Base-by-base conservation (phyloP, 2,888 invertebrate genomes). In the Pilophorus perplexus region DNA sequence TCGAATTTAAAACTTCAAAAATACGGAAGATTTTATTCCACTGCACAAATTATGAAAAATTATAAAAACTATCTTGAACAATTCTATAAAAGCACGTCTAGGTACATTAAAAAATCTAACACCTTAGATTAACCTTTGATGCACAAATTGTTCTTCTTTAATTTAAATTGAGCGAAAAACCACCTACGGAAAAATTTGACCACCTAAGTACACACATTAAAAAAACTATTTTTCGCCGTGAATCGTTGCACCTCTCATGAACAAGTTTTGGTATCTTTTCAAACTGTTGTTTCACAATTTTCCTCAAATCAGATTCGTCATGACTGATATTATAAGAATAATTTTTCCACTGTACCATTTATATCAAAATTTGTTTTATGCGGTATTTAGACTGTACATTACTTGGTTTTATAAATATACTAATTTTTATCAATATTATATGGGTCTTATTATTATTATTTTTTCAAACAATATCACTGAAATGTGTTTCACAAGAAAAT, bases 31-130 rank as follows among this genome's bases (percentile, higher is more conserved):
- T 60, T 44, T 52, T 44, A 33, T 55, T 62, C 62, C 62, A 62
- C 48, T 62, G 46, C 62, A 62, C 37, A 42, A 64, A 50, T 52
- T 40, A 42, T 62, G 48, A 59, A 60, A 65, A 28, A 46, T 50
- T 48, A 65, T 66, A 68, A 62, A 62, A 62, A 62, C 62, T 62
- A 44, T 37, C 33, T 52, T 20, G n/a, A 67, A 69, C 59, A 57
- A 67, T 64, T 60, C 69, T 69, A 69, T 66, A 67, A 69, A 69
- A 69, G 69, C 69, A 69, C 69, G 60, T 69, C 69, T 69, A 69
- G 54, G 66, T 60, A 69, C 67, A 67, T 67, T 69, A 65, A 69
- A 69, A 68, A 68, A 62, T 66, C 66, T 68, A 62, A 68, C 60
- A 68, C 38, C 64, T 69, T 69, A 67, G 42, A 65, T 67, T 67